Evolutionary conservation across 23 tunicate species (phyloP).

Genomic region (Botrylloides violaceus): DNA sequence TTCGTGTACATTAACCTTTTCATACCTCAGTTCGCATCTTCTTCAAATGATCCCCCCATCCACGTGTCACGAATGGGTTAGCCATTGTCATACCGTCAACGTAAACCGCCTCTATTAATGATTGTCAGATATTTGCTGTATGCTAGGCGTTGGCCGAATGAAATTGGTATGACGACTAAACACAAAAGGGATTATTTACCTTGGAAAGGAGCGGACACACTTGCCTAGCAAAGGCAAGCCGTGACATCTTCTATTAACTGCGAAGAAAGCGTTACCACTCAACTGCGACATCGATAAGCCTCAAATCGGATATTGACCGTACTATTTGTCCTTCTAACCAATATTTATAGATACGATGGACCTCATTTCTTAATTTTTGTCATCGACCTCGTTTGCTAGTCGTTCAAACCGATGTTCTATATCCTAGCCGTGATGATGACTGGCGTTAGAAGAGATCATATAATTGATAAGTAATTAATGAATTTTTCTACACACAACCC

Average conservation of each 20-base stretch:
- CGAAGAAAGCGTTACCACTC: neutral
- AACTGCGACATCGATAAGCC: neutral
- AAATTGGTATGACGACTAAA: neutral
- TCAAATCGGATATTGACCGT: neutral
- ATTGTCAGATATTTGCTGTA: neutral
- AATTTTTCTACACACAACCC: no score
- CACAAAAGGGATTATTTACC: neutral
- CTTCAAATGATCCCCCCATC: no score
- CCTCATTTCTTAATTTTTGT: neutral
- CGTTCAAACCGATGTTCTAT: no score
- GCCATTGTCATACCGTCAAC: neutral
- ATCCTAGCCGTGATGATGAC: no score
- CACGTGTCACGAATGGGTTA: neutral
- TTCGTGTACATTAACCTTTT: neutral
- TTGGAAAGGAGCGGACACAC: neutral
- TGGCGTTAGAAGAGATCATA: no score
- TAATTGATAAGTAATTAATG: no score
- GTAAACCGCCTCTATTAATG: neutral
- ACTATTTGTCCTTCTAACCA: neutral
- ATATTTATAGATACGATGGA: neutral
- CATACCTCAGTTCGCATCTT: no score
- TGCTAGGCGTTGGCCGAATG: slow-evolving; percentile 1
- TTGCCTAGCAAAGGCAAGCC: neutral
- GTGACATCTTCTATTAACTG: neutral
- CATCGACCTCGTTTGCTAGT: neutral